phyloP scores from a whole-genome alignment of 2,797 vertebrate species.

The Myotis daubentonii region DNA sequence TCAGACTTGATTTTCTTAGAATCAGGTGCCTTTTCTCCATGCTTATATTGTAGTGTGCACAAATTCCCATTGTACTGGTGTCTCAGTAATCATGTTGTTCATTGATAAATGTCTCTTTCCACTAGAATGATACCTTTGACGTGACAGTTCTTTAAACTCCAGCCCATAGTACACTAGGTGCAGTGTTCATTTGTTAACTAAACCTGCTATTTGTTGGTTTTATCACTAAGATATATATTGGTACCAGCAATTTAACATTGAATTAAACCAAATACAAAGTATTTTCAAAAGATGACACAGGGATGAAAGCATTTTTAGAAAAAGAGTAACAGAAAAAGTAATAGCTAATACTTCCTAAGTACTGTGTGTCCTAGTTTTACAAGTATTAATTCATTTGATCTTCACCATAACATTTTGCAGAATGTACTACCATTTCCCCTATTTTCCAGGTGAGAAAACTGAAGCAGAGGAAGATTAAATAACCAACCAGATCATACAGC shows the following conservation, averaged over 20 bases:
- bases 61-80: neutral
- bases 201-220: neutral
- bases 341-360: neutral
- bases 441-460: neutral
- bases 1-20: neutral
- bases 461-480: neutral
- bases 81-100: neutral
- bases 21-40: neutral
- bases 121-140: neutral
- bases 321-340: neutral
- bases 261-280: slow-evolving; percentile 6
- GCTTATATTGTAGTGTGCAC: neutral
- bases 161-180: neutral
- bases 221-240: neutral
- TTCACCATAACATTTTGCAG: neutral
- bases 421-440: neutral
- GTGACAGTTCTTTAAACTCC: neutral
- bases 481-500: neutral
- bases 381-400: neutral
- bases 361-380: neutral
- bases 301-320: neutral
- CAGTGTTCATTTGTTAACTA: neutral
- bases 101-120: neutral
- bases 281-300: neutral
- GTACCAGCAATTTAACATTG: neutral